These are phyloP conservation scores for Pagetopsis macropterus DNA, from an alignment of 2,797 vertebrate genomes.

Conservation along the genomic window DNA sequence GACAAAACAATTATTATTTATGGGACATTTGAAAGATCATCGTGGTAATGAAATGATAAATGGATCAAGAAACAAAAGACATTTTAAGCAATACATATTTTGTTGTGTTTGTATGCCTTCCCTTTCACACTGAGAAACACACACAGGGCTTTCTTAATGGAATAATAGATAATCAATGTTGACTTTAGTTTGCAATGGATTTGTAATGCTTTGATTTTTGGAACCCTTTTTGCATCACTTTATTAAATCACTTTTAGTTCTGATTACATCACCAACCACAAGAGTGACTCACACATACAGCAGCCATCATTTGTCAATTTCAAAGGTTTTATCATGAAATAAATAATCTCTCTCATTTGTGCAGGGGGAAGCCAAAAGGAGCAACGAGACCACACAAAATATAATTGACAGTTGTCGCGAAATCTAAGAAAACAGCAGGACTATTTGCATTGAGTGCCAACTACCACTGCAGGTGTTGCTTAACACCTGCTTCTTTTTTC, in stretches of 20 bases:
- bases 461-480: too few relatives aligned
- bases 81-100: not conserved
- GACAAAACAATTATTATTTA: not conserved
- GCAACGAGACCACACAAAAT: conserved; percentile 40
- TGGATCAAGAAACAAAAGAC: not conserved
- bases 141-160: not conserved
- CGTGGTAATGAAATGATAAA: not conserved
- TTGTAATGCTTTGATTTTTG: not conserved
- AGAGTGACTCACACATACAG: not conserved
- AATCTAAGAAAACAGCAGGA: too few relatives aligned
- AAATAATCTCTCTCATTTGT: not conserved
- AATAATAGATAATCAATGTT: not conserved
- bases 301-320: not conserved
- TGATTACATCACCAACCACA: not conserved
- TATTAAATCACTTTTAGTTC: not conserved
- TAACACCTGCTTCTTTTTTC: conserved; percentile 63
- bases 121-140: not conserved
- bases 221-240: not conserved
- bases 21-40: not conserved
- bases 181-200: not conserved
- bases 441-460: too few relatives aligned
- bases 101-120: not conserved
- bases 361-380: conserved; percentile 15
- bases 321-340: not conserved
- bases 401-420: conserved; percentile 30